Base-by-base conservation (phyloP, 2,797 vertebrate species). In the Clarias laeviceps region DNA sequence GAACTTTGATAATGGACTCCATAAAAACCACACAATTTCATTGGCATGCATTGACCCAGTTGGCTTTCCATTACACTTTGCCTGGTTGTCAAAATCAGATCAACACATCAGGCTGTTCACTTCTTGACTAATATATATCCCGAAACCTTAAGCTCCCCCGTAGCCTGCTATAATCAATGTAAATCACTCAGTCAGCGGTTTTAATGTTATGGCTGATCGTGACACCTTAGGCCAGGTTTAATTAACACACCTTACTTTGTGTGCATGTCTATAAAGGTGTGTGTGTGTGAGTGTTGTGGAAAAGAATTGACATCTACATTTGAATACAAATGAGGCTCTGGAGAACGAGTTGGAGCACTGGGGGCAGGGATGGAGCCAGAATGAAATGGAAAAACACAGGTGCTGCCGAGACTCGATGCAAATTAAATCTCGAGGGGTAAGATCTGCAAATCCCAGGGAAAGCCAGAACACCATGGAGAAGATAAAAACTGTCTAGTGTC, bases 341-440 rank as follows among this genome's bases (percentile, higher is more conserved):
- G 70, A 68, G 32, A n/a, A 20, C 32, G 6, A 22, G n/a, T 17
- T 54, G 32, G 5, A 34, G 9, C 68, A 59, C 4, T 0, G 24
- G 40, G 17, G 34, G 29, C 0, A 56, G 5, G 4, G 9, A 37
- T 54, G 4, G 73, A 14, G 69, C 4, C 11, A 54, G 59, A 61
- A 50, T 72, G 45, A 32, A 27, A 77, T 86, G 85, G 85, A 86
- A 86, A 82, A 64, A 83, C 45, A 37, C 81, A 86, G 80, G 85
- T 82, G 80, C 69, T 69, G 50, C n/a, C 0, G 4, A 59, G 62
- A 5, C 8, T 66, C 24, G 5, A 82, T 81, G 78, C 68, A 74
- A 65, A 85, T 62, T 5, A 70, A 82, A 74, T 15, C 73, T 62
- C 68, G 40, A 3, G 50, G 50, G 50, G 15, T 8, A 64, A 20